These are phyloP conservation scores for Tragelaphus buxtoni DNA, from an alignment of 2,113 vertebrate genomes.

Conservation along the genomic window DNA sequence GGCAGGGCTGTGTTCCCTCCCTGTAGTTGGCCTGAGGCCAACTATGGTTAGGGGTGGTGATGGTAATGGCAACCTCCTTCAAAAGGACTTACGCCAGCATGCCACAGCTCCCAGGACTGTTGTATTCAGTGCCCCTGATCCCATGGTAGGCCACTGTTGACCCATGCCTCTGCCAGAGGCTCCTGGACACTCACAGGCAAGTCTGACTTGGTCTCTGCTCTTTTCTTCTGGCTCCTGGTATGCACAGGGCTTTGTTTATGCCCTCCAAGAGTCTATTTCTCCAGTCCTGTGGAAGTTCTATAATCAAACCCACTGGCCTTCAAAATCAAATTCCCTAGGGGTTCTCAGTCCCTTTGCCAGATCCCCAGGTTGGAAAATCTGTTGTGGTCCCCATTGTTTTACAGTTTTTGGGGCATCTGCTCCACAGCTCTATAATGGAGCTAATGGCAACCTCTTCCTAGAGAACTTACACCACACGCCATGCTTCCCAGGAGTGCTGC, in stretches of 20 bases:
- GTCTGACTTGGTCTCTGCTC: not conserved
- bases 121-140: not conserved
- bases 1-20: not conserved
- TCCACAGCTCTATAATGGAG: not conserved
- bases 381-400: not conserved
- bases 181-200: not conserved
- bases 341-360: not conserved
- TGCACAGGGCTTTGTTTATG: not conserved
- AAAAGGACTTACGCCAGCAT: not conserved
- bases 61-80: not conserved
- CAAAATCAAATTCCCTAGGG: not conserved
- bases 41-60: not conserved
- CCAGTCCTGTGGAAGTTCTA: not conserved
- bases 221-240: not conserved
- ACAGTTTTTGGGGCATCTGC: not conserved
- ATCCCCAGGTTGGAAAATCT: not conserved
- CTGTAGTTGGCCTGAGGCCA: not conserved
- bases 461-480: fast-evolving
- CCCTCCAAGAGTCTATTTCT: not conserved
- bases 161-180: not conserved
- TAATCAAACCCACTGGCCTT: not conserved
- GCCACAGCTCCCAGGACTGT: not conserved
- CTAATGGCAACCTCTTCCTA: not conserved
- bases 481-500: not conserved
- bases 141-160: not conserved